Evolutionary conservation across 2,113 vertebrate species (phyloP).

Genomic region (Anas platyrhynchos): DNA sequence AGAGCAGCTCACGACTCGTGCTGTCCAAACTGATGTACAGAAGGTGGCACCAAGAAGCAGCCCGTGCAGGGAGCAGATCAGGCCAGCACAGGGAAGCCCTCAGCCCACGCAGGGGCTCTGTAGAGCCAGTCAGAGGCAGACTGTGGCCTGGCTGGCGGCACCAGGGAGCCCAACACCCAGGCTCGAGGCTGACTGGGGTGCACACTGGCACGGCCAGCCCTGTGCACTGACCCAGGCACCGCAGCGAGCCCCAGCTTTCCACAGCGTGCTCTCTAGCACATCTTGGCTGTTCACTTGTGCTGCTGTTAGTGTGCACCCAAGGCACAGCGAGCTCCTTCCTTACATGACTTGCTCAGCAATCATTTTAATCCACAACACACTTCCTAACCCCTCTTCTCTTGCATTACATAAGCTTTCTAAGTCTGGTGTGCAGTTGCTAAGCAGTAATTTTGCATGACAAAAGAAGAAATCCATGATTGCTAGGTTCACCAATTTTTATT

Average conservation of each 20-base stretch:
- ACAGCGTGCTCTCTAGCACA: rapidly evolving
- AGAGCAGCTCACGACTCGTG: background rate
- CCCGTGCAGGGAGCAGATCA: background rate
- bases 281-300: rapidly evolving
- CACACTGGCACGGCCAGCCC: background rate
- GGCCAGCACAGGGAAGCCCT: background rate
- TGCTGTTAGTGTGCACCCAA: rapidly evolving
- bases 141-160: too few relatives aligned
- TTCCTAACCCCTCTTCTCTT: background rate
- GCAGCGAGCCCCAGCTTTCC: background rate
- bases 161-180: too few relatives aligned
- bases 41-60: background rate
- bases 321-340: background rate
- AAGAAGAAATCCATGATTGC: slow-evolving; percentile 46
- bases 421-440: slow-evolving; percentile 20
- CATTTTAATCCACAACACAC: background rate
- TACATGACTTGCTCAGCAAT: background rate
- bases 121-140: background rate
- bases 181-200: too few relatives aligned
- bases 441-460: slow-evolving; percentile 17
- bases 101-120: background rate
- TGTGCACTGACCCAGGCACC: rapidly evolving
- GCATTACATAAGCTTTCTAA: slow-evolving; percentile 3
- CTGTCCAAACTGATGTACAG: background rate
- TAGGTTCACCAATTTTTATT: background rate